Conservation (phyloP, 2,888 invertebrate genomes). For the Mesoligia furuncula region DNA sequence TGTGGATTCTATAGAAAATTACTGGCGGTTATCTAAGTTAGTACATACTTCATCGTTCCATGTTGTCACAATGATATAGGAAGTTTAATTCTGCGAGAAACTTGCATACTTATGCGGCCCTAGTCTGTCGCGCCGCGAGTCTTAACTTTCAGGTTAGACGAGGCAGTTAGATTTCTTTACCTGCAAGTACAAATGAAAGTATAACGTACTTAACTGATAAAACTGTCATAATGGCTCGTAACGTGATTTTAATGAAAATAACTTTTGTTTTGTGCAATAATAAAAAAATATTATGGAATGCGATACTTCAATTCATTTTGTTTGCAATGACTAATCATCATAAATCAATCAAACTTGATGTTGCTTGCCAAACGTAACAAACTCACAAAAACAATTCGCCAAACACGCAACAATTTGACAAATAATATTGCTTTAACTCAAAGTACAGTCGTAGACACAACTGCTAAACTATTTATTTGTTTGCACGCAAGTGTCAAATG, state of each 20-base stretch:
- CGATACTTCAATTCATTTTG: neutral
- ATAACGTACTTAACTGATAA: neutral
- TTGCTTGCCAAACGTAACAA: slow-evolving; percentile 2
- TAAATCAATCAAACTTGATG: slow-evolving; percentile 4
- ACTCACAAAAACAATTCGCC: neutral
- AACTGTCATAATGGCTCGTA: neutral
- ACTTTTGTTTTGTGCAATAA: neutral
- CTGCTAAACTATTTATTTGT: slow-evolving; percentile 22
- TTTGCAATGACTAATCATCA: neutral
- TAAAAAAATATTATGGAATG: neutral
- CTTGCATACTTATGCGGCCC: neutral
- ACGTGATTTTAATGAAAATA: neutral
- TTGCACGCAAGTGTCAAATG: slow-evolving; percentile 14
- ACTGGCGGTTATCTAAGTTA: slow-evolving; percentile 15
- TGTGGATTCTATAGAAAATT: slow-evolving; percentile 25
- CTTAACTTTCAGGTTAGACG: neutral
- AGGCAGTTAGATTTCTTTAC: neutral
- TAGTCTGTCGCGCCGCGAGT: neutral
- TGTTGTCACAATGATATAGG: neutral
- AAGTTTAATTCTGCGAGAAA: slow-evolving; percentile 10
- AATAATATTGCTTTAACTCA: neutral
- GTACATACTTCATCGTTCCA: neutral
- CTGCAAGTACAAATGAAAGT: neutral
- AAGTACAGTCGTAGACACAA: slow-evolving; percentile 30
- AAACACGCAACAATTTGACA: slow-evolving; percentile 9